Evolutionary conservation across 2,797 vertebrate species (phyloP), one percentile per base, ranked within the genome.

Genomic region (Paguma larvata): DNA sequence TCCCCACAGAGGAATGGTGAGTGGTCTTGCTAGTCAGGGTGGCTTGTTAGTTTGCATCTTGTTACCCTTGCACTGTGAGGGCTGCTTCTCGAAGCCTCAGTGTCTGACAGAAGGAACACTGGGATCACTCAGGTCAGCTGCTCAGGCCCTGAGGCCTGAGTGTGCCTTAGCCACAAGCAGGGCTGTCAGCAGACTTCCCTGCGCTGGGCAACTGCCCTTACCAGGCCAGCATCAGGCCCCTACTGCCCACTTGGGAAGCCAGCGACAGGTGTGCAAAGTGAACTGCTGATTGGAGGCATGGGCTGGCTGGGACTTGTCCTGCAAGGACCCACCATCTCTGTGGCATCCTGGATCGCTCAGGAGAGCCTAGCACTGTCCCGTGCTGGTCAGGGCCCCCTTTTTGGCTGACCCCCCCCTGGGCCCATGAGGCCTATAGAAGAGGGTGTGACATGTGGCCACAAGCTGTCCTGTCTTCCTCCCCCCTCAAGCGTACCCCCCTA

Each of bases 111-210:
- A 89, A 85, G 95, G 75, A 85, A 87, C 12, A 6, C 32, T 53
- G 70, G 86, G 48, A 65, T 92, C 12, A 68, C 56, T 93, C 56
- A 67, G 94, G 95, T 89, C 86, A 92, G 77, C 93, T 78, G 27
- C 85, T 51, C 59, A 25, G 53, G 59, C 67, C 25, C 73, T 41
- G 44, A 80, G 90, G 63, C 77, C 79, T 73, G 70, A 62, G 56
- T 11, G 83, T 96, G 93, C 93, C 83, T 93, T 93, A 84, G 82
- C 93, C 70, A 44, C 34, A 83, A 46, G 62, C 75, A 73, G 70
- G 34, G 44, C 38, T 84, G 2, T 77, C 56, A 68, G 4, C 32
- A 82, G 59, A 62, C 68, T 32, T 80, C 73, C 62, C 46, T 65
- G 32, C 18, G 3, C 34, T 51, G 80, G 89, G 53, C 59, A 32